Percentiles rank a stretch among this genome's conserved stretches.
These are phyloP conservation scores for Marmota monax DNA, from an alignment of 2,113 vertebrate genomes.

Conservation along the genomic window DNA sequence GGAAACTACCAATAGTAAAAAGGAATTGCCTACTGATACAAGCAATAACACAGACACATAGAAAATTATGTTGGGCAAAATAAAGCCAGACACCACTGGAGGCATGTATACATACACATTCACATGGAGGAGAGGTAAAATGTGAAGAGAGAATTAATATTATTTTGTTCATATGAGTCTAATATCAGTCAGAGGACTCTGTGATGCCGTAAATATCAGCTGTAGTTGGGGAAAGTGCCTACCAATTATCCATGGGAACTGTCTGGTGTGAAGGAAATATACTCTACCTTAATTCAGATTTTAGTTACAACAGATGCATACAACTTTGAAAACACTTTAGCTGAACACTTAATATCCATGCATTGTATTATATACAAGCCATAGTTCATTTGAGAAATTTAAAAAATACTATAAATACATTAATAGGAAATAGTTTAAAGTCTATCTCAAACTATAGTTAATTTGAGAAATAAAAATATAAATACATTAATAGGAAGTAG, in stretches of 20 bases:
- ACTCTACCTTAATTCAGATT: background rate
- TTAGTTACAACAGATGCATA: background rate
- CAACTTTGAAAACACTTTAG: background rate
- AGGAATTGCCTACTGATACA: background rate
- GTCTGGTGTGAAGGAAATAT: background rate
- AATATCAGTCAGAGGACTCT: background rate
- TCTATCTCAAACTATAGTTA: no score
- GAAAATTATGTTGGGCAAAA: background rate
- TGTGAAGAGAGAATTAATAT: background rate
- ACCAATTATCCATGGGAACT: background rate
- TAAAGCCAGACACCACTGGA: background rate
- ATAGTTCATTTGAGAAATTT: background rate
- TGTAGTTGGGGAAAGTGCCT: background rate
- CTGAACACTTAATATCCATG: background rate
- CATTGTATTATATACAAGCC: background rate
- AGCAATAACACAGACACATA: background rate
- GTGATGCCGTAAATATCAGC: background rate
- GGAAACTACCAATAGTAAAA: background rate
- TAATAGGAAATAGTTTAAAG: no score
- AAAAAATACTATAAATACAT: no score
- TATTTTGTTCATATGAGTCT: background rate
- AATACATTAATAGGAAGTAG: background rate
- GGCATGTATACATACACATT: background rate
- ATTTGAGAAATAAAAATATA: constrained; percentile 1
- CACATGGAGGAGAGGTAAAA: background rate